Conservation (phyloP, 2,113 vertebrate genomes). For the Chlamydotis undulata region DNA sequence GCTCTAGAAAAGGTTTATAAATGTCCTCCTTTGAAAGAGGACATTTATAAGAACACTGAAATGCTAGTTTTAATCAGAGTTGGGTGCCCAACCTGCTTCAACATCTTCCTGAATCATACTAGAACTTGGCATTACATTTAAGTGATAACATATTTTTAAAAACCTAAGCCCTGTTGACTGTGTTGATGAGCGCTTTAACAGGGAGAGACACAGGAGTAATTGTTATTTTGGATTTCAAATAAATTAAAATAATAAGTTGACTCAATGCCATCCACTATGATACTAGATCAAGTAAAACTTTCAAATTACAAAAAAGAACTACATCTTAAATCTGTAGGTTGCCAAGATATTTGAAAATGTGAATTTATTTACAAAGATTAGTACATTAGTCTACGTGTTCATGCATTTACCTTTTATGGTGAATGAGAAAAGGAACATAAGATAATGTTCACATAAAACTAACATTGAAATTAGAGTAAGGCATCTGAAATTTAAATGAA, state of each 20-base stretch:
- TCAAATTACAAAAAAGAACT: not conserved
- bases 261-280: not conserved
- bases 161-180: not conserved
- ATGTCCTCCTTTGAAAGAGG: not conserved
- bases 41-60: not conserved
- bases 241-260: not conserved
- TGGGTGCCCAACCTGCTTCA: not conserved
- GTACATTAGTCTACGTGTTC: not conserved
- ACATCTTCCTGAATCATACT: not conserved
- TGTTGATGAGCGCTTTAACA: not conserved
- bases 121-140: not conserved
- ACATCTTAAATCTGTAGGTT: not conserved
- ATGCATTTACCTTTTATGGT: not conserved
- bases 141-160: not conserved
- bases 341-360: not conserved
- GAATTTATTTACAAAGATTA: not conserved
- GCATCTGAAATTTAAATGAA: not conserved
- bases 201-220: not conserved
- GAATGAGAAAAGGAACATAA: not conserved
- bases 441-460: not conserved
- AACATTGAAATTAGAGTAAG: not conserved
- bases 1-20: not conserved
- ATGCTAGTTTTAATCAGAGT: not conserved
- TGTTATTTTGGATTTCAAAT: not conserved
- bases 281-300: not conserved